A percentile compares a stretch with the other conserved stretches of the same genome.
Conservation (phyloP, 2,113 vertebrate species). For the Macquaria australasica region DNA sequence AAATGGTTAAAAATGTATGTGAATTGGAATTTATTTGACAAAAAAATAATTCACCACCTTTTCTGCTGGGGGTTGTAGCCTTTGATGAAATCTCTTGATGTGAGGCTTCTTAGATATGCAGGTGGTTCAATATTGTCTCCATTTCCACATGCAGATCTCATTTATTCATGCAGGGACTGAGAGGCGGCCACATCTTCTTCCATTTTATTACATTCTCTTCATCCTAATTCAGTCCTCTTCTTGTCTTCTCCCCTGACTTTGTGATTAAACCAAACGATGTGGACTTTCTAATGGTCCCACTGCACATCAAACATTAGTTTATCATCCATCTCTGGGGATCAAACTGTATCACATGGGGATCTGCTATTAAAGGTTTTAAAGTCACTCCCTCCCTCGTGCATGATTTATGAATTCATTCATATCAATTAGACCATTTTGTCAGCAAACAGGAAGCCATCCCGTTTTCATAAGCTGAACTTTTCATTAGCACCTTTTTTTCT, state of each 20-base stretch:
- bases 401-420: slow-evolving; percentile 66
- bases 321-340: neutral
- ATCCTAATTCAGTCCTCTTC: slow-evolving; percentile 22
- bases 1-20: slow-evolving; percentile 48
- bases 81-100: slow-evolving; percentile 42
- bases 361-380: slow-evolving; percentile 26
- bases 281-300: slow-evolving; percentile 11
- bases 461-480: slow-evolving; percentile 46
- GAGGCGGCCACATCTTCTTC: neutral
- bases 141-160: slow-evolving; percentile 16
- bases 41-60: slow-evolving; percentile 13
- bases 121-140: slow-evolving; percentile 14
- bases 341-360: neutral
- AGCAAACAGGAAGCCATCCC: slow-evolving; percentile 49
- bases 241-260: slow-evolving; percentile 1
- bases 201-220: slow-evolving; percentile 10
- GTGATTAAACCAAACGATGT: slow-evolving; percentile 7
- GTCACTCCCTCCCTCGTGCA: slow-evolving; percentile 43
- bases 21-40: slow-evolving; percentile 26
- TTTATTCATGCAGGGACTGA: slow-evolving; percentile 30
- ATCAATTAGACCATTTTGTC: slow-evolving; percentile 56
- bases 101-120: slow-evolving; percentile 37
- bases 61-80: slow-evolving; percentile 10
- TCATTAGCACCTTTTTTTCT: slow-evolving; percentile 46
- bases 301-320: slow-evolving; percentile 34